phyloP scores from a whole-genome alignment of 2,113 vertebrate genomes.

The Stomatorhinus ivindoensis region DNA sequence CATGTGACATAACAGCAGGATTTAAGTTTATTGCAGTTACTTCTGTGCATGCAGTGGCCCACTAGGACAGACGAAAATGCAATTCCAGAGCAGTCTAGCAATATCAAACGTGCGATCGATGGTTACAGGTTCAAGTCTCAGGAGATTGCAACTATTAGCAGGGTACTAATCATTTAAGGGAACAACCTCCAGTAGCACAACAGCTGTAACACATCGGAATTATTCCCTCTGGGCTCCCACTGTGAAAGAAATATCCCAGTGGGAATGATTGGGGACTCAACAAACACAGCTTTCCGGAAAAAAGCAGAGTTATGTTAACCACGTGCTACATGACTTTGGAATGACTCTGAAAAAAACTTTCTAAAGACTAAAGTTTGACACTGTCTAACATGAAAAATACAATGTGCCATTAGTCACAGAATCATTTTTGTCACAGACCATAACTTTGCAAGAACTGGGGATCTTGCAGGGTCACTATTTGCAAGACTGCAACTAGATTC shows the following conservation, averaged over 20 bases:
- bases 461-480: not conserved
- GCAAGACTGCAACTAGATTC: not conserved
- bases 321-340: not conserved
- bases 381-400: no score
- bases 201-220: not conserved
- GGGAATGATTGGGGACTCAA: not conserved
- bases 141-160: not conserved
- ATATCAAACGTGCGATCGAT: not conserved
- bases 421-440: not conserved
- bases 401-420: not conserved
- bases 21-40: not conserved
- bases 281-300: not conserved
- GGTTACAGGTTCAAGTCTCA: not conserved
- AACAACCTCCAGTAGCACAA: not conserved
- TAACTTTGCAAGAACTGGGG: not conserved
- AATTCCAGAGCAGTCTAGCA: not conserved
- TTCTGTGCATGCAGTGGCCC: not conserved
- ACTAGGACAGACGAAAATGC: not conserved
- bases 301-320: not conserved
- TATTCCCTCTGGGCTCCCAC: not conserved
- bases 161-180: not conserved
- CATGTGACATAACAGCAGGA: not conserved
- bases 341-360: not conserved
- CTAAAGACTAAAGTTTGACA: no score
- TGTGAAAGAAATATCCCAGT: not conserved